Evolutionary conservation across 2,888 invertebrate species (phyloP).

Genomic region (Cephus rjabovi): DNA sequence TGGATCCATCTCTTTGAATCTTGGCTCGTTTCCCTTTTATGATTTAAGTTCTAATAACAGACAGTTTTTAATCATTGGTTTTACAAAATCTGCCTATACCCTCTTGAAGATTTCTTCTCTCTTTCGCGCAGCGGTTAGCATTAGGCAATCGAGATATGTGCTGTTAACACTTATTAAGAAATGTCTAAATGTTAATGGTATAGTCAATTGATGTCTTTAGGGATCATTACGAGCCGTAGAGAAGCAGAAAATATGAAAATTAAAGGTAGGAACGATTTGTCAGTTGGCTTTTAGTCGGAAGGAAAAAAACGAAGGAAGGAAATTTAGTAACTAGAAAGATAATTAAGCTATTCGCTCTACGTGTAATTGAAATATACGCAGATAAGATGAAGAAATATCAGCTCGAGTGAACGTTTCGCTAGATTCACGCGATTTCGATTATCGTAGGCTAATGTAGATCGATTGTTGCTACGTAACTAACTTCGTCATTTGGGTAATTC

Average conservation of each 20-base stretch:
- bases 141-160: not conserved
- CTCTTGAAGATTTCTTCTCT: not conserved
- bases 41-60: not conserved
- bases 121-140: not conserved
- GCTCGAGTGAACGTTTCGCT: not conserved
- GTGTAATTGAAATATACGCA: not conserved
- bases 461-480: not conserved
- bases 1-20: not conserved
- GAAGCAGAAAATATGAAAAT: not conserved
- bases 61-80: not conserved
- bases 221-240: not conserved
- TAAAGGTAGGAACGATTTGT: not conserved
- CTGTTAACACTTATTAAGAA: not conserved
- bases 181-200: not conserved
- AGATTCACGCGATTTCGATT: not conserved
- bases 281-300: not conserved
- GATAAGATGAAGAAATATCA: not conserved
- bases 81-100: not conserved
- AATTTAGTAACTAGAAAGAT: not conserved
- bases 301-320: not conserved
- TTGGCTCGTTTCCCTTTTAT: not conserved
- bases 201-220: not conserved
- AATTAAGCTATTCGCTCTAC: not conserved
- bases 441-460: not conserved
- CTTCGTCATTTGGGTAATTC: not conserved